Base-by-base conservation (phyloP, 2,888 invertebrate genomes). In the Biston stratarius region DNA sequence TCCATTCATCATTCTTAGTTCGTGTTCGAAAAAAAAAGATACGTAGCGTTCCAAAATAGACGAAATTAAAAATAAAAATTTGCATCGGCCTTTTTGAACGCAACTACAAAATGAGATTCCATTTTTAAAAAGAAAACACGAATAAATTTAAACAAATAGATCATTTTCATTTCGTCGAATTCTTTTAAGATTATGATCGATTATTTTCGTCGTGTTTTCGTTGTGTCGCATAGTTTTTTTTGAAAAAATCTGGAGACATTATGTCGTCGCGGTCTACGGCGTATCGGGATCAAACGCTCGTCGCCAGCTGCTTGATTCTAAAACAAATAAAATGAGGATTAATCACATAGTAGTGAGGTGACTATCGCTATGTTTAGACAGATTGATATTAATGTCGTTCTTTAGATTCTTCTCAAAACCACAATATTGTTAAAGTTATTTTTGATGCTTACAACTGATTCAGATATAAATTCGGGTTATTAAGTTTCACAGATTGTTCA, bases 241-340 rank as follows among this genome's bases (percentile, higher is more conserved):
- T 68, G 67, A 64, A 90, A 91, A 90, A 91, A 88, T 82, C 78
- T 83, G 77, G 84, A 83, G 87, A 87, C 87, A 80, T 88, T 88
- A 86, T 84, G 89, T 87, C 87, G 88, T 85, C 91, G 88, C 84
- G 84, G 79, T 82, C 82, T 78, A 76, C 78, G 78, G 88, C 91
- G 89, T 90, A 85, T 87, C 92, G 89, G 86, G 92, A 92, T 93
- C 93, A 92, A 92, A 93, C 86, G 87, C 79, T 76, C 76, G 80
- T 79, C 82, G 83, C 81, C 91, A 89, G 90, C 90, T 88, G 91
- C 84, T 82, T 85, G 83, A 88, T 86, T 89, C 88, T 89, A 86
- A 87, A 84, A 91, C 91, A 91, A 93, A 93, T 93, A 91, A 92
- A 93, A 93, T 84, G 87, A 81, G 85, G 85, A 92, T 93, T 91